A percentile compares a stretch with the other conserved stretches of the same genome.
Evolutionary conservation across 2,888 invertebrate genomes (phyloP).

Genomic region (Dermolepida albohirtum): DNA sequence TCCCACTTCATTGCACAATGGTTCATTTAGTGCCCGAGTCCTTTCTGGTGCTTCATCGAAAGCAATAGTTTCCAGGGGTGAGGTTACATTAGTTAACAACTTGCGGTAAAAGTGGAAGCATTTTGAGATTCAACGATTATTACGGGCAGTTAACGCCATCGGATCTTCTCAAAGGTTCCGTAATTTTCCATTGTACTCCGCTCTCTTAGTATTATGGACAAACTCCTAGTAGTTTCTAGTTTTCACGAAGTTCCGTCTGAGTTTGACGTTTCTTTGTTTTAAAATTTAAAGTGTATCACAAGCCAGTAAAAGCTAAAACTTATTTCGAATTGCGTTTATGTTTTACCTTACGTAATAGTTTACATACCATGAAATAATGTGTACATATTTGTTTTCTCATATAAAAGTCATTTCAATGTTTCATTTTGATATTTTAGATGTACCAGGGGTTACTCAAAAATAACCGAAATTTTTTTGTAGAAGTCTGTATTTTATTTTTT

Average conservation of each 20-base stretch:
- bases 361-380: too few relatives aligned
- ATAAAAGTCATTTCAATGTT: too few relatives aligned
- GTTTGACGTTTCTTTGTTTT: background rate
- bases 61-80: constrained; percentile 16
- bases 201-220: background rate
- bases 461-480: too few relatives aligned
- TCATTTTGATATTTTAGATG: too few relatives aligned
- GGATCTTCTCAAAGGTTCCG: constrained; percentile 20
- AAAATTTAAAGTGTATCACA: constrained; percentile 21
- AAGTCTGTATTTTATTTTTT: too few relatives aligned
- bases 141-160: constrained; percentile 30
- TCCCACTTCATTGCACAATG: constrained; percentile 18
- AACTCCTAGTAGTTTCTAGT: constrained; percentile 2
- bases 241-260: constrained; percentile 9
- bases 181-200: constrained; percentile 18
- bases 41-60: constrained; percentile 9
- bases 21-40: constrained; percentile 25
- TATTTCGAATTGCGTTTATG: constrained; percentile 3
- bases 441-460: too few relatives aligned
- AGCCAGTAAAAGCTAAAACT: background rate
- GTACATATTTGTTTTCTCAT: too few relatives aligned
- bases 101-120: constrained; percentile 22
- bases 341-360: background rate
- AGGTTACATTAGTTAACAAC: constrained; percentile 32
- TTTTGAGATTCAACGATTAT: constrained; percentile 33